phyloP scores from a whole-genome alignment of 64 coral and sea anemone species.

The Montipora efflorescens region DNA sequence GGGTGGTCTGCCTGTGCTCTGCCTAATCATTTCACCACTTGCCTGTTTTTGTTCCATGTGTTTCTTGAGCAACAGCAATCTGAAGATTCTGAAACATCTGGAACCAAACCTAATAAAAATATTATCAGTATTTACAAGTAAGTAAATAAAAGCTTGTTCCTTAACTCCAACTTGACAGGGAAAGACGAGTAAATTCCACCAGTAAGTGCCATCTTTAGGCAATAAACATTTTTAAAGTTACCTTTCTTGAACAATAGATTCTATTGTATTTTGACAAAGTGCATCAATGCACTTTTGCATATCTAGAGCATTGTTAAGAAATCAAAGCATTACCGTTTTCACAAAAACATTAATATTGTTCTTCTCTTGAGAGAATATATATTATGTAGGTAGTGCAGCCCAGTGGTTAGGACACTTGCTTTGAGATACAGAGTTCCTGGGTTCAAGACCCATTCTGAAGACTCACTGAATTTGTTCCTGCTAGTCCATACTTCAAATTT shows the following conservation, averaged over 20 bases:
- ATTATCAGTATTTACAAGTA: neutral
- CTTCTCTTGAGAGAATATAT: no score
- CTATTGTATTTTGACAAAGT: conserved; percentile 79
- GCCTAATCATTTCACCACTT: neutral
- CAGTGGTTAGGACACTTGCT: neutral
- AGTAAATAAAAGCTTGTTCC: neutral
- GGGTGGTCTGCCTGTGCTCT: neutral
- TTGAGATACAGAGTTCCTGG: neutral
- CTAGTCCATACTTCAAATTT: no score
- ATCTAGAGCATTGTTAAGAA: conserved; percentile 64
- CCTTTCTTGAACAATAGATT: conserved; percentile 97
- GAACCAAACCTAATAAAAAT: conserved; percentile 84
- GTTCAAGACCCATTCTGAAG: no score
- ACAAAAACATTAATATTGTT: neutral
- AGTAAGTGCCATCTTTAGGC: no score
- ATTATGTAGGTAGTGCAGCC: no score
- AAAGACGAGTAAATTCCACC: no score
- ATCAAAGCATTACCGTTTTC: neutral
- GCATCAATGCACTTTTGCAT: conserved; percentile 82
- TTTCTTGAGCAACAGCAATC: conserved; percentile 81
- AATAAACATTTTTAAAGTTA: neutral
- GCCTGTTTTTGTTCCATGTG: conserved; percentile 98
- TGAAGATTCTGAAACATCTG: conserved; percentile 93
- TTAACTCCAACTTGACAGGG: neutral
- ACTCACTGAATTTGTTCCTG: no score